phyloP scores from a whole-genome alignment of 2,113 vertebrate genomes.

The Anguilla japonica region DNA sequence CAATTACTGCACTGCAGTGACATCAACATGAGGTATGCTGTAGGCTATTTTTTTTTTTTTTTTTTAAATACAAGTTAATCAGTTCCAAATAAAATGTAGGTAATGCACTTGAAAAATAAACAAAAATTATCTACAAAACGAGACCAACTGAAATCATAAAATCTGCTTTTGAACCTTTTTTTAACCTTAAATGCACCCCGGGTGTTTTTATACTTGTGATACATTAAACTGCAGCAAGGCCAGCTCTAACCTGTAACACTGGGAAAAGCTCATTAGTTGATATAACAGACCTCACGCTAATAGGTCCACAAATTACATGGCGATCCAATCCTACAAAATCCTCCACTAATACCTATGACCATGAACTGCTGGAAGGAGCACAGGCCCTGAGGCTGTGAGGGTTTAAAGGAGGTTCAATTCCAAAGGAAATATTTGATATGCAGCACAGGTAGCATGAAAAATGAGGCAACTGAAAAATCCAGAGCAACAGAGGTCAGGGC shows the following conservation, averaged over 20 bases:
- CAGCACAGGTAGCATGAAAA: not conserved
- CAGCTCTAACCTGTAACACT: not conserved
- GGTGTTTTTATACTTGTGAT: no score
- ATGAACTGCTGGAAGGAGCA: not conserved
- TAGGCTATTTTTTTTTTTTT: no score
- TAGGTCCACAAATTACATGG: not conserved
- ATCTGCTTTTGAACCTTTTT: no score
- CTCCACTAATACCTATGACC: not conserved
- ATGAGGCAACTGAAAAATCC: not conserved
- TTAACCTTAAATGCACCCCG: no score
- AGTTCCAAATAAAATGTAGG: no score
- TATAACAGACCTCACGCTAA: not conserved
- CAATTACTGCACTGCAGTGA: no score
- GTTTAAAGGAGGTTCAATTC: not conserved
- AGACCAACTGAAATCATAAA: no score
- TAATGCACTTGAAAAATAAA: no score
- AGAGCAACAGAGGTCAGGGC: not conserved
- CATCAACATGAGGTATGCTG: no score
- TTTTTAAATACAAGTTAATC: no score
- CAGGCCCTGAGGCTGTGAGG: not conserved
- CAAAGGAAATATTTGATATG: not conserved
- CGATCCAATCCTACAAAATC: not conserved
- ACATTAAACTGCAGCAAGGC: not conserved
- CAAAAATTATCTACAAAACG: no score
- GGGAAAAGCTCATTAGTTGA: not conserved